Percentiles rank a stretch among this genome's conserved stretches.
Evolutionary conservation across 1,140 invertebrate species (phyloP).

Genomic region (Spodoptera litura): DNA sequence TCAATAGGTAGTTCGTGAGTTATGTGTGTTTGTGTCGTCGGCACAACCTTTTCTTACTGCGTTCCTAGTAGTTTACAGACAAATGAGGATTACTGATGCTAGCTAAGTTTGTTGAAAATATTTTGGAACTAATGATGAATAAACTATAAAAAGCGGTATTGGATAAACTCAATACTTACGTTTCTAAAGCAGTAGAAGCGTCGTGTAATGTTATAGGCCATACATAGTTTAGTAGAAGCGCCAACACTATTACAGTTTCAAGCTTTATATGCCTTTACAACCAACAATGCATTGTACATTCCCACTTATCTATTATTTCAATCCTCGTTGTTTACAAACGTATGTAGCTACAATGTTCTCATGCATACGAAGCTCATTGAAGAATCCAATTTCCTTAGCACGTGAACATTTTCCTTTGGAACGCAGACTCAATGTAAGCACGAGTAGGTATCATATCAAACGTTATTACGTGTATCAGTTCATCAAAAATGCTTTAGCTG

Average conservation of each 20-base stretch:
- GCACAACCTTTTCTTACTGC: background rate
- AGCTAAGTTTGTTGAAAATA: background rate
- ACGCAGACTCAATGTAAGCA: slow-evolving; percentile 39
- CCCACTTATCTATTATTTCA: background rate
- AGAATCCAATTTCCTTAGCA: slow-evolving; percentile 54
- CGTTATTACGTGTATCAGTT: slow-evolving; percentile 26
- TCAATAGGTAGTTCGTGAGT: slow-evolving; percentile 35
- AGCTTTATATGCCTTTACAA: too few relatives aligned
- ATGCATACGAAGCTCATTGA: slow-evolving; percentile 40
- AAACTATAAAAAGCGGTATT: too few relatives aligned
- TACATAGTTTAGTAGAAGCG: too few relatives aligned
- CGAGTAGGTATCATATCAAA: slow-evolving; percentile 20
- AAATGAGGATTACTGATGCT: too few relatives aligned
- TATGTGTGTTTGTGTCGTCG: slow-evolving; percentile 18
- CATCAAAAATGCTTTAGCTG: slow-evolving; percentile 17
- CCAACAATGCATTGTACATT: background rate
- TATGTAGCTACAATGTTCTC: slow-evolving; percentile 2
- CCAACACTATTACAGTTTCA: too few relatives aligned
- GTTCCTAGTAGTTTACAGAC: too few relatives aligned
- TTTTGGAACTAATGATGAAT: too few relatives aligned
- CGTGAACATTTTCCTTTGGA: slow-evolving; percentile 50
- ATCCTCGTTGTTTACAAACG: slow-evolving; percentile 9
- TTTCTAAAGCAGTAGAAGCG: too few relatives aligned
- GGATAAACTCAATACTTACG: too few relatives aligned
- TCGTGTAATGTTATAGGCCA: too few relatives aligned